Conservation (phyloP, 2,888 invertebrate species). For the Cryptophagus acutangulus region DNA sequence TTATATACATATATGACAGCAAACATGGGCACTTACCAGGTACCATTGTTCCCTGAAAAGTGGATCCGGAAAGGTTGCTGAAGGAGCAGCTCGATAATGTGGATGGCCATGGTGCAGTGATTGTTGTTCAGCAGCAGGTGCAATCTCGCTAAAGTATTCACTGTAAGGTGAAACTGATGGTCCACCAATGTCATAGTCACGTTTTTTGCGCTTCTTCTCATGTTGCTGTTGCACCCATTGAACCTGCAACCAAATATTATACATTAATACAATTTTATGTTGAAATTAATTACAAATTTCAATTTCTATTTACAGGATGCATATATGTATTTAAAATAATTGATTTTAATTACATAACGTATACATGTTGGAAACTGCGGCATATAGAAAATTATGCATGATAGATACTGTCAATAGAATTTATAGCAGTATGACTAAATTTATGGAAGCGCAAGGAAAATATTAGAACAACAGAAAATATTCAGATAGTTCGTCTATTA, state of each 20-base stretch:
- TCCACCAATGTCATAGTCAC: conserved; percentile 60
- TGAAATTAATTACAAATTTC: too few relatives aligned
- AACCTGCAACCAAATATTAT: conserved; percentile 56
- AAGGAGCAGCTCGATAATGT: conserved; percentile 45
- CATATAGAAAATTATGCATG: too few relatives aligned
- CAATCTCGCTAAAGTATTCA: conserved; percentile 46
- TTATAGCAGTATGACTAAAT: too few relatives aligned
- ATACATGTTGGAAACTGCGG: too few relatives aligned
- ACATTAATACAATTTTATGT: too few relatives aligned
- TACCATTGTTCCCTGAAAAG: conserved; percentile 97
- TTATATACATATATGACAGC: conserved; percentile 1
- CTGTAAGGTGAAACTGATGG: conserved; percentile 54
- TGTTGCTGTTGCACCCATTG: conserved; percentile 95
- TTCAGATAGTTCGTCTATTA: too few relatives aligned
- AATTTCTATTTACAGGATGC: too few relatives aligned
- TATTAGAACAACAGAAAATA: too few relatives aligned
- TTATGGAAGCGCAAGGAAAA: too few relatives aligned
- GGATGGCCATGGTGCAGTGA: conserved; percentile 48
- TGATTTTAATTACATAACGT: too few relatives aligned
- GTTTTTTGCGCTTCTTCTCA: conserved; percentile 79
- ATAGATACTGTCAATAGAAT: too few relatives aligned
- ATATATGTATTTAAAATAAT: too few relatives aligned
- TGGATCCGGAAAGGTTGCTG: conserved; percentile 75
- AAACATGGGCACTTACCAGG: conserved; percentile 72
- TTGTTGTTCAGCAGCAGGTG: conserved; percentile 43